Evolutionary conservation across 92 coral and sea anemone genomes (phyloP), one percentile per base, ranked within the genome.

Genomic region (Paramuricea clavata): DNA sequence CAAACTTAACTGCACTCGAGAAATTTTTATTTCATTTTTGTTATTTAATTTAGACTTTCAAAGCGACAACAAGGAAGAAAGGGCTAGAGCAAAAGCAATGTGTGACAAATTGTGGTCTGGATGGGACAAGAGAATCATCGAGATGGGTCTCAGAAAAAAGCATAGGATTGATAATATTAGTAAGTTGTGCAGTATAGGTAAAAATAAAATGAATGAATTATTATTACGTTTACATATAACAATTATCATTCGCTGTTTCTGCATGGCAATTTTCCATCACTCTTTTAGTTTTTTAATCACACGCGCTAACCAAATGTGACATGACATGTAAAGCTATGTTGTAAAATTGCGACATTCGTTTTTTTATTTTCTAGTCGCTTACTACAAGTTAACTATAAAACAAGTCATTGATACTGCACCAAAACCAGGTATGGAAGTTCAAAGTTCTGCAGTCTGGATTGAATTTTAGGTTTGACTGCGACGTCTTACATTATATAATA

Each of bases 361-460:
- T 44, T 43, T 50, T 26, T 52, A 5, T 44, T 43, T 50, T 26
- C 31, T 32, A 78, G 83, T 78, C 15, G 83, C 54, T 30, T 78
- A 78, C 69, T 78, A 78, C 47, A 78, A 54, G 36, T 4, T 30
- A 10, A 78, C 83, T 1, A 78, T 78, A 22, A 21, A 78, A 15
- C 70, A 78, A 54, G 83, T 78, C 44, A 31, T 1, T 7, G 69
- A 78, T 26, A 52, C 49, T 54, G 83, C 69, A 7, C 83, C 83
- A 6, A 54, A 28, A 57, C 7, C 2, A 2, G 19, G 22, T 10
- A 54, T 2, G 44, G 10, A 39, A 39, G 10, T n/a, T 56, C n/a
- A n/a, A n/a, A n/a, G n/a, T n/a, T n/a, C n/a, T n/a, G n/a, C n/a
- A n/a, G n/a, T n/a, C n/a, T n/a, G n/a, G n/a, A n/a, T n/a, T n/a